Conservation (phyloP, 2,113 vertebrate species). For the Colaptes auratus region DNA sequence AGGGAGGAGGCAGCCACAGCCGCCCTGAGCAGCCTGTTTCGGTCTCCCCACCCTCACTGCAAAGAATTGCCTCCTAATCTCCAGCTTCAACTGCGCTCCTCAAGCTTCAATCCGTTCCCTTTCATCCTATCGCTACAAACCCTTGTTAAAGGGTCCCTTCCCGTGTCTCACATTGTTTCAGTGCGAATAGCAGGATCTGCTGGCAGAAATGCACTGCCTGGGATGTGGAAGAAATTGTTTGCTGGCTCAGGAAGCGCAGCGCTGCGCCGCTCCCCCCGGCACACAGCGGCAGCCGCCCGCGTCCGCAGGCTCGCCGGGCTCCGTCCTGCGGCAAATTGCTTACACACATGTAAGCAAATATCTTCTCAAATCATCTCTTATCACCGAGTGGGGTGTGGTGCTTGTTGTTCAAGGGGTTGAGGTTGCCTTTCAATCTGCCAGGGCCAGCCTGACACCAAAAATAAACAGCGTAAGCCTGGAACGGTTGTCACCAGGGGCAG, state of each 20-base stretch:
- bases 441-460: constrained; percentile 83
- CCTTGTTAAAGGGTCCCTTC: neutral
- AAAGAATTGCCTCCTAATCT: no score
- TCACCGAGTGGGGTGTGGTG: constrained; percentile 85
- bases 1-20: no score
- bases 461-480: constrained; percentile 82
- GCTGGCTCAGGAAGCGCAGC: neutral
- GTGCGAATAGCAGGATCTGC: constrained; percentile 71
- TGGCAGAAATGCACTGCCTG: constrained; percentile 73
- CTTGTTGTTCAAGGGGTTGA: constrained; percentile 81
- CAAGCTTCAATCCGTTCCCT: no score
- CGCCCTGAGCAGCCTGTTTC: no score
- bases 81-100: no score
- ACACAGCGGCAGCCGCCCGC: constrained; percentile 10
- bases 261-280: constrained; percentile 22
- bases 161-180: constrained; percentile 64
- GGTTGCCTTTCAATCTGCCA: constrained; percentile 82
- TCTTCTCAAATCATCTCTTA: constrained; percentile 91
- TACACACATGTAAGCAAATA: constrained; percentile 93
- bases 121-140: no score
- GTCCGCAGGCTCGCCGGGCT: constrained; percentile 60
- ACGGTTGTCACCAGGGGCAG: constrained; percentile 87
- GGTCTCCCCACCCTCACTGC: no score
- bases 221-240: constrained; percentile 58
- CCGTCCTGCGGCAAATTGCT: constrained; percentile 79